Evolutionary conservation across 2,888 invertebrate species (phyloP).

Genomic region (Anorthoa munda): DNA sequence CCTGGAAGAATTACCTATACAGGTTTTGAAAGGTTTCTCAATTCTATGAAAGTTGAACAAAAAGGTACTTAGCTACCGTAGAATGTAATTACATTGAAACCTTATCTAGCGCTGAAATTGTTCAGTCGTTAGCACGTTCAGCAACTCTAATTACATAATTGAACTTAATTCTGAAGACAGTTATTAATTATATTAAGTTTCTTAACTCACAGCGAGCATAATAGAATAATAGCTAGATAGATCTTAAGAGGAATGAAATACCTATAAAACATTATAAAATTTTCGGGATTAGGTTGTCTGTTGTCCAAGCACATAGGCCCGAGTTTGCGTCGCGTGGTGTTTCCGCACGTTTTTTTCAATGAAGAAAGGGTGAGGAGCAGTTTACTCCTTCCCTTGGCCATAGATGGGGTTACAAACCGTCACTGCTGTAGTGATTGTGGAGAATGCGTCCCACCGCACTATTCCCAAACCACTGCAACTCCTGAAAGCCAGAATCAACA

Average conservation of each 20-base stretch:
- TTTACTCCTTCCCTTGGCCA: no score
- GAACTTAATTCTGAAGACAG: conserved; percentile 31
- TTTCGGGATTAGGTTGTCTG: no score
- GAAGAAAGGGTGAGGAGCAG: no score
- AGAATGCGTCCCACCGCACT: no score
- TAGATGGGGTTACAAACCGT: no score
- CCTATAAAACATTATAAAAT: neutral
- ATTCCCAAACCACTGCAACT: no score
- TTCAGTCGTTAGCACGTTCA: conserved; percentile 42
- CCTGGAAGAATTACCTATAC: conserved; percentile 10
- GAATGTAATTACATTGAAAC: conserved; percentile 36
- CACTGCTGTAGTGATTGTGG: no score
- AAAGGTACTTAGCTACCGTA: conserved; percentile 1
- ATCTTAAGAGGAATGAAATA: conserved; percentile 8
- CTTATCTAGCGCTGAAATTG: conserved; percentile 30
- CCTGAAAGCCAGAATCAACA: no score
- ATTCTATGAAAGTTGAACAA: conserved; percentile 19
- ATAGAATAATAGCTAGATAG: conserved; percentile 1
- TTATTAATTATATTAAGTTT: conserved; percentile 36
- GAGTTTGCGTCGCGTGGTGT: no score
- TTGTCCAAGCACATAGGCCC: no score
- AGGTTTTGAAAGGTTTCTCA: conserved; percentile 22
- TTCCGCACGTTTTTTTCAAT: no score
- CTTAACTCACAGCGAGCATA: conserved; percentile 13
- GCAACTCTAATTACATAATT: conserved; percentile 33